Conservation (phyloP, 2,797 vertebrate species). For the Macropodus opercularis region DNA sequence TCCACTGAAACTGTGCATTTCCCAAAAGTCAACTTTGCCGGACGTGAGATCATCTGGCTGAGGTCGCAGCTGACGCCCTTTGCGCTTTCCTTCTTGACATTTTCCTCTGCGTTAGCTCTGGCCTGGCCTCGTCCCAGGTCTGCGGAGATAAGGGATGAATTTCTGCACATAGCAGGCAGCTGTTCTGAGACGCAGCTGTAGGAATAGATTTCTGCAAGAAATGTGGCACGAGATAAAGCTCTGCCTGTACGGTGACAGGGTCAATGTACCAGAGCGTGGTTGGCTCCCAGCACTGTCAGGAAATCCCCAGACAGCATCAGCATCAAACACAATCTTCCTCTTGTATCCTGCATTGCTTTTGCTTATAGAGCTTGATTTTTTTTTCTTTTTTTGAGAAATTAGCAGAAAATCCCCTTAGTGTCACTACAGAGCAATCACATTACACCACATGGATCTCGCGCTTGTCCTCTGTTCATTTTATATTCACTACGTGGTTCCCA, state of each 20-base stretch:
- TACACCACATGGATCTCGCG: conserved; percentile 16
- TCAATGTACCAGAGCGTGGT: conserved; percentile 5
- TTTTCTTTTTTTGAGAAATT: conserved; percentile 35
- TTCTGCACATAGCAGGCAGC: conserved; percentile 23
- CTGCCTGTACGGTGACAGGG: conserved; percentile 12
- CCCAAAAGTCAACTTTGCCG: conserved; percentile 26
- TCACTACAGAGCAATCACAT: conserved; percentile 18
- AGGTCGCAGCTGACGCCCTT: conserved; percentile 8
- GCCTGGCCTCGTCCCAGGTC: conserved; percentile 21
- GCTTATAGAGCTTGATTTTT: conserved; percentile 25
- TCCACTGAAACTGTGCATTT: conserved; percentile 10
- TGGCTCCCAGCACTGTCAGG: conserved; percentile 28
- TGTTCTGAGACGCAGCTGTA: conserved; percentile 23
- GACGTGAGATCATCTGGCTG: conserved; percentile 44
- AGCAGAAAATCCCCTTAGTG: conserved; percentile 31
- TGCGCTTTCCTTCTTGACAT: conserved; percentile 12
- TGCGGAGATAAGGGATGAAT: neutral
- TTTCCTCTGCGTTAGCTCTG: neutral
- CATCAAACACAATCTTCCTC: conserved; percentile 35
- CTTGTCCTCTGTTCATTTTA: conserved; percentile 36
- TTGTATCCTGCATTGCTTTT: conserved; percentile 49
- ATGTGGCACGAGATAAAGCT: conserved; percentile 15
- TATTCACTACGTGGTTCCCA: conserved; percentile 25
- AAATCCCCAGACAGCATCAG: conserved; percentile 51
- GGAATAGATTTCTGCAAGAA: conserved; percentile 10